A percentile compares a stretch with the other conserved stretches of the same genome.
phyloP scores from a whole-genome alignment of 2,113 vertebrate genomes.

The Anser cygnoides region DNA sequence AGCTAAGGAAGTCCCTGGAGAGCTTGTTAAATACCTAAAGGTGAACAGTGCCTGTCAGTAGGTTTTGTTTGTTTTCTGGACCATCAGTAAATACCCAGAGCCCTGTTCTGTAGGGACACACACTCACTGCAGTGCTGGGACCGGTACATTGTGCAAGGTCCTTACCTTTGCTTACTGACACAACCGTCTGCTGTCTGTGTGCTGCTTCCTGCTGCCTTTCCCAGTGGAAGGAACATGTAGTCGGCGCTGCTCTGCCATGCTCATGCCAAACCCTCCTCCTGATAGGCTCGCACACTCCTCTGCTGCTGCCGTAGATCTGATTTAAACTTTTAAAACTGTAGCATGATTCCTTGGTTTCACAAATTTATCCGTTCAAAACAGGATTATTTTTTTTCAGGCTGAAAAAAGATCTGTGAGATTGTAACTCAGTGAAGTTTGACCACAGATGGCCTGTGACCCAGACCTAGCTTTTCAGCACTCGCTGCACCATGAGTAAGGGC shows the following conservation, averaged over 20 bases:
- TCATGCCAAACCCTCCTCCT: not conserved
- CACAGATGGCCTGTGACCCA: not conserved
- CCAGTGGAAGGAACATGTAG: not conserved
- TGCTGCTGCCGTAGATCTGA: not conserved
- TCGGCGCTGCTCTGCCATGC: not conserved
- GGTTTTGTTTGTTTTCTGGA: not conserved
- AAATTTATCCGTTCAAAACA: not conserved
- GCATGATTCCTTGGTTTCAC: not conserved
- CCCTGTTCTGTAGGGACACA: not conserved
- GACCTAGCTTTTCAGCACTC: not conserved
- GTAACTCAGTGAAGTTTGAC: not conserved
- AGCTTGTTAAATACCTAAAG: constrained; percentile 96
- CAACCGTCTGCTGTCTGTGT: not conserved
- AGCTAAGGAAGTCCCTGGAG: constrained; percentile 84
- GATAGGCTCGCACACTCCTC: not conserved
- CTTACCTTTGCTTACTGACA: not conserved
- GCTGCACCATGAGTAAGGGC: not conserved
- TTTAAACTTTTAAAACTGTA: not conserved
- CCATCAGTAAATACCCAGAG: not conserved
- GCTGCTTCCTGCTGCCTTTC: not conserved
- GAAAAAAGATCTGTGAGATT: not conserved
- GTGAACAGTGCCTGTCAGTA: constrained; percentile 67
- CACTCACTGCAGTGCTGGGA: not conserved
- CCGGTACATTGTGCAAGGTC: accelerated
- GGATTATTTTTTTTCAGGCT: not conserved